phyloP scores from a whole-genome alignment of 2,113 vertebrate genomes.

The Abramis brama region DNA sequence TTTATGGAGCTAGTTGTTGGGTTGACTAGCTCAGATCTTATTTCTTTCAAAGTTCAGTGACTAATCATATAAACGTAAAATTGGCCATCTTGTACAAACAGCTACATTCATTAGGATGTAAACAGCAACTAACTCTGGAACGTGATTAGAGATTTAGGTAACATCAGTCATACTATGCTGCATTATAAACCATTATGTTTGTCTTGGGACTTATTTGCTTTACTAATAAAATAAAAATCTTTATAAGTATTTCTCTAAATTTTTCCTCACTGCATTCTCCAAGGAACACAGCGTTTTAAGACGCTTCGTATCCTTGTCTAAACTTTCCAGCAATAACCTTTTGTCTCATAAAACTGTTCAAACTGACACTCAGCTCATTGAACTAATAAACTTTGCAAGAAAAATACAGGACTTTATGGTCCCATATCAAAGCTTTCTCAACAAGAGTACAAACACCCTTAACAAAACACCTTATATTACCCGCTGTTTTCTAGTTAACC shows the following conservation, averaged over 20 bases:
- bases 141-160: not conserved
- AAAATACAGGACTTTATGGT: slow-evolving; percentile 1
- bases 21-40: slow-evolving; percentile 5
- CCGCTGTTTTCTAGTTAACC: not conserved
- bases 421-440: slow-evolving; percentile 8
- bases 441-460: not conserved
- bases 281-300: not conserved
- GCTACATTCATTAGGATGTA: not conserved
- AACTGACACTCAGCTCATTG: slow-evolving; percentile 15
- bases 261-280: not conserved
- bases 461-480: slow-evolving; percentile 23
- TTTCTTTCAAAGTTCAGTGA: not conserved
- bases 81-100: not conserved
- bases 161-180: not conserved
- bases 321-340: slow-evolving; percentile 32
- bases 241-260: not conserved
- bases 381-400: slow-evolving; percentile 37
- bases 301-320: slow-evolving; percentile 17
- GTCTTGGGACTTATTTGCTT: slow-evolving; percentile 10
- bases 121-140: not conserved
- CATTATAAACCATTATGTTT: not conserved
- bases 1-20: not conserved
- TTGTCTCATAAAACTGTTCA: slow-evolving; percentile 9
- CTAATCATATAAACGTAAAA: slow-evolving; percentile 3
- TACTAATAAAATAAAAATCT: slow-evolving; percentile 16